These are phyloP conservation scores for Camelus bactrianus DNA, from an alignment of 2,113 vertebrate genomes.

Conservation along the genomic window DNA sequence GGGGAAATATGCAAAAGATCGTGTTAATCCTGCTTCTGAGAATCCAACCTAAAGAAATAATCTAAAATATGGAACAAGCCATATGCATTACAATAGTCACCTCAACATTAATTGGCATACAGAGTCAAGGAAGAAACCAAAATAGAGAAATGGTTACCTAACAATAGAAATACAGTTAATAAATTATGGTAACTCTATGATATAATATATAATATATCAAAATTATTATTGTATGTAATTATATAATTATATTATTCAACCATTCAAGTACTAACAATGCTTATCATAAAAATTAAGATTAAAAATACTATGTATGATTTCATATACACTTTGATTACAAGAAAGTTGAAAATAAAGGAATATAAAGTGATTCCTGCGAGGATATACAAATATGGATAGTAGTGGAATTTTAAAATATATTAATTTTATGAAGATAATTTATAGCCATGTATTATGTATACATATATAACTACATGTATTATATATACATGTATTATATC, in stretches of 20 bases:
- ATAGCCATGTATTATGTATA: neutral
- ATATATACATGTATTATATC: neutral
- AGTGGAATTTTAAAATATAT: neutral
- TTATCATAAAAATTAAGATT: conserved; percentile 21
- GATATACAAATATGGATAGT: neutral
- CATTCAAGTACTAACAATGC: neutral
- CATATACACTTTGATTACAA: neutral
- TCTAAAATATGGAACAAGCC: neutral
- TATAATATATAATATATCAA: neutral
- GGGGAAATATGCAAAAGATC: neutral
- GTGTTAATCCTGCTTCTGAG: neutral
- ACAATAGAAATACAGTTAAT: neutral
- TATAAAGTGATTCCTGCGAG: neutral
- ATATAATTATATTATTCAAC: neutral
- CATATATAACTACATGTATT: neutral
- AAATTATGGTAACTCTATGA: neutral
- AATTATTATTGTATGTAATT: neutral
- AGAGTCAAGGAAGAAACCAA: conserved; percentile 12
- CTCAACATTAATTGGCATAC: neutral
- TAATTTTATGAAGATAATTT: neutral
- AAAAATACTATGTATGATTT: neutral
- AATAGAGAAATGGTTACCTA: neutral
- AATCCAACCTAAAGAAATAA: conserved; percentile 18
- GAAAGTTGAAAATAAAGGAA: neutral
- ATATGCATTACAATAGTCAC: neutral